Evolutionary conservation across 1,140 invertebrate genomes (phyloP).

Genomic region (Elymnias hypermnestra): DNA sequence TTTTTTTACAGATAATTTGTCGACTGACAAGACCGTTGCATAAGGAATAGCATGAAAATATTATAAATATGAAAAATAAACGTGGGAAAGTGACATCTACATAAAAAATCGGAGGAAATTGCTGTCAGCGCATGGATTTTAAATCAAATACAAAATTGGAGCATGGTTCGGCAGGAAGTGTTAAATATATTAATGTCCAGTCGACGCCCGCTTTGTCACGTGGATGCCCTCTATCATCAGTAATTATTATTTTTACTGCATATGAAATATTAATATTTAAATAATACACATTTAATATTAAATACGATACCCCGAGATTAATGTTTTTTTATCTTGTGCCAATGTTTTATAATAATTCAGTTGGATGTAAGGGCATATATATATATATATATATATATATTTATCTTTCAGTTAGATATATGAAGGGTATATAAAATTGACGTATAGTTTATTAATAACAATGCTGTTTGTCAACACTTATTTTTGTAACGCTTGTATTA

Average conservation of each 20-base stretch:
- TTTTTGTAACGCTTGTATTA: too few species aligned
- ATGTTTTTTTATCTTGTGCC: too few species aligned
- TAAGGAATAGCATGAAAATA: constrained; percentile 26
- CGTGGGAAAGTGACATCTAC: constrained; percentile 38
- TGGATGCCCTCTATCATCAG: constrained; percentile 33
- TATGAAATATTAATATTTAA: constrained; percentile 1
- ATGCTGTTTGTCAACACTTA: too few species aligned
- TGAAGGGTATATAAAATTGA: too few species aligned
- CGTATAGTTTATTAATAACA: too few species aligned
- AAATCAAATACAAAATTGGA: constrained; percentile 72
- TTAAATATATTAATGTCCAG: constrained; percentile 60
- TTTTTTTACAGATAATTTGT: constrained; percentile 36
- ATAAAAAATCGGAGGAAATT: constrained; percentile 57
- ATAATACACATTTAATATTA: neutral
- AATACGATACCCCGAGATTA: too few species aligned
- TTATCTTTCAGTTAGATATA: too few species aligned
- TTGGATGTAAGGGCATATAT: too few species aligned
- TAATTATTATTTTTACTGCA: constrained; percentile 34
- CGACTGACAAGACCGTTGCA: constrained; percentile 31
- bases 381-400: too few species aligned
- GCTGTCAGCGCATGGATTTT: constrained; percentile 54
- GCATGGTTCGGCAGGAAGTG: constrained; percentile 64
- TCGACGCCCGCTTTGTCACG: constrained; percentile 44
- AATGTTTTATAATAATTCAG: too few species aligned
- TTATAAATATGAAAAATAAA: constrained; percentile 41